Conservation (phyloP, 2,797 vertebrate species). For the Anguilla anguilla region DNA sequence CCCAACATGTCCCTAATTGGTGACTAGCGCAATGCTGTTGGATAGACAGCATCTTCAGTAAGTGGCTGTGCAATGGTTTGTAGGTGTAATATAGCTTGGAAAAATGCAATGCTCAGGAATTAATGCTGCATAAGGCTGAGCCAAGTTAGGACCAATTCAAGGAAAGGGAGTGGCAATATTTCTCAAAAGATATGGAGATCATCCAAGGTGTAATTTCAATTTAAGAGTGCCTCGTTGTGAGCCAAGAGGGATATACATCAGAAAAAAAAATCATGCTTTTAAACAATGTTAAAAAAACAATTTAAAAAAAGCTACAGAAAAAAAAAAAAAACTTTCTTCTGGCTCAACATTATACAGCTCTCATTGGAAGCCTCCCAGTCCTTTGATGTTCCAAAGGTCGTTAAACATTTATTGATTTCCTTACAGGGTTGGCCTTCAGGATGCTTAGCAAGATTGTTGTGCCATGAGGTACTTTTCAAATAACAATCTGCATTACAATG, state of each 20-base stretch:
- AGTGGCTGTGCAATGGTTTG: not conserved
- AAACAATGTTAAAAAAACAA: not conserved
- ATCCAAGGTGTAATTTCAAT: not conserved
- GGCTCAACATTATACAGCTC: conserved; percentile 20
- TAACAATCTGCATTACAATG: not conserved
- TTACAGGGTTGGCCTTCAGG: conserved; percentile 17
- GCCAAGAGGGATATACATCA: not conserved
- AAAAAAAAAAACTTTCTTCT: conserved; percentile 17
- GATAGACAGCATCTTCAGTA: not conserved
- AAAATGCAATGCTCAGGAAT: not conserved
- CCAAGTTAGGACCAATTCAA: not conserved
- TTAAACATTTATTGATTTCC: conserved; percentile 34
- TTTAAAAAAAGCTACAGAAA: not conserved
- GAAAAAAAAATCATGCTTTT: not conserved
- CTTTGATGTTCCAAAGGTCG: conserved; percentile 26
- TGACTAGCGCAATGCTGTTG: conserved; percentile 1
- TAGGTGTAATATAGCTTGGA: not conserved
- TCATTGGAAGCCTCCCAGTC: conserved; percentile 16
- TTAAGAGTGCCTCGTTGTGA: not conserved
- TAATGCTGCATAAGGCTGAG: not conserved
- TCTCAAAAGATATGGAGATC: not conserved
- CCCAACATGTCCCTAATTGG: conserved; percentile 3
- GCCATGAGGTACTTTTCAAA: not conserved
- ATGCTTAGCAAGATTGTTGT: not conserved
- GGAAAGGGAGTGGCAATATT: not conserved